phyloP scores from a whole-genome alignment of 1,140 invertebrate genomes.

The Agraylea sexmaculata region DNA sequence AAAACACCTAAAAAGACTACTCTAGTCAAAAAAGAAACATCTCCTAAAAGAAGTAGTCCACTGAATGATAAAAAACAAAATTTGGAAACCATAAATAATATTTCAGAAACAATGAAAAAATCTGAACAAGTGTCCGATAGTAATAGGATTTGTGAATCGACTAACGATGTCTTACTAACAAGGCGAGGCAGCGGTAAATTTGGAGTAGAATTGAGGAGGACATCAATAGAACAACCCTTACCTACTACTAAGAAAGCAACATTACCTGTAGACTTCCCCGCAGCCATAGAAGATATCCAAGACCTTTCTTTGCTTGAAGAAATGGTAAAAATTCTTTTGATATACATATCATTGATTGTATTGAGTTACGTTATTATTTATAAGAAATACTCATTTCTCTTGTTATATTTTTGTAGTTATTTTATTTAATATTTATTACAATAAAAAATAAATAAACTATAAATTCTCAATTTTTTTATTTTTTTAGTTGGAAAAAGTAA shows the following conservation, averaged over 20 bases:
- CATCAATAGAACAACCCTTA: conserved; percentile 35
- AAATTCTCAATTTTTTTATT: conserved; percentile 7
- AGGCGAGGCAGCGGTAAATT: conserved; percentile 47
- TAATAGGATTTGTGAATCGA: no score
- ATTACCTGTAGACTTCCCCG: conserved; percentile 32
- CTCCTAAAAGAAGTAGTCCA: not conserved
- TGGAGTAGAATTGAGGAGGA: conserved; percentile 47
- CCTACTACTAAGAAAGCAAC: conserved; percentile 28
- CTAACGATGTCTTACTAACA: no score
- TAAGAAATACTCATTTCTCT: not conserved
- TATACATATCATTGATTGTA: not conserved
- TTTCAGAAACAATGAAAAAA: conserved; percentile 3
- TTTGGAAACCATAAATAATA: not conserved
- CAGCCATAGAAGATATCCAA: conserved; percentile 56
- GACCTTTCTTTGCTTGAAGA: conserved; percentile 54
- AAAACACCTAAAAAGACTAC: conserved; percentile 28
- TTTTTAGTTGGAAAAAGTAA: conserved; percentile 57
- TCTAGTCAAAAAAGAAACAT: conserved; percentile 26
- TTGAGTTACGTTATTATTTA: not conserved
- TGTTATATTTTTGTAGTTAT: not conserved
- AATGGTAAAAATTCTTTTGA: conserved; percentile 39
- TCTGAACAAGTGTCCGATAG: no score
- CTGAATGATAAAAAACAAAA: conserved; percentile 7
- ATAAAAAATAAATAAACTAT: not conserved
- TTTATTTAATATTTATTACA: conserved; percentile 1